Evolutionary conservation across 2,797 vertebrate species (phyloP).

Genomic region (Alfaro cultratus): DNA sequence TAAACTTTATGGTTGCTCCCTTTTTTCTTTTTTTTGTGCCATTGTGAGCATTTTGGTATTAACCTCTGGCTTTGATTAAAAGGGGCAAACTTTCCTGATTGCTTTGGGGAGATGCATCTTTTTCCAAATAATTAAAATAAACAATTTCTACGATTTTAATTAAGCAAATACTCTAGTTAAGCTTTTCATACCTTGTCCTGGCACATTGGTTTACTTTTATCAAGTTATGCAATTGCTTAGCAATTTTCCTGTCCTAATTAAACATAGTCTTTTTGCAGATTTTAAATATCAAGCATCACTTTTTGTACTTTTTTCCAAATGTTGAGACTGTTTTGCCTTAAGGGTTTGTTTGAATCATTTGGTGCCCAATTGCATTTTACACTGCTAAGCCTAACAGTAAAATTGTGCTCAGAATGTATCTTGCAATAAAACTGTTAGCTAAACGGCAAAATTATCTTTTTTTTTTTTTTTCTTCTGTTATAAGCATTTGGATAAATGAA

Average conservation of each 20-base stretch:
- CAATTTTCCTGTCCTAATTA: constrained; percentile 6
- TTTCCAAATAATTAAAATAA: constrained; percentile 45
- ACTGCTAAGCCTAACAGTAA: constrained; percentile 24
- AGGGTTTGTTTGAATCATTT: constrained; percentile 15
- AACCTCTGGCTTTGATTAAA: constrained; percentile 30
- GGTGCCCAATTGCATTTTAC: constrained; percentile 19
- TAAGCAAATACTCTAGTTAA: constrained; percentile 32
- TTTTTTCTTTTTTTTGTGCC: not conserved
- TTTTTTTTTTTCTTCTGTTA: not conserved
- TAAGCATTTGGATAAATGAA: constrained; percentile 24
- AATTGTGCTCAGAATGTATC: constrained; percentile 35
- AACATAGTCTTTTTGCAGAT: constrained; percentile 7
- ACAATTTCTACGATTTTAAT: constrained; percentile 41
- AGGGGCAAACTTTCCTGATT: constrained; percentile 35
- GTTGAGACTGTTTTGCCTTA: constrained; percentile 3
- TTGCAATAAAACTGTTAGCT: constrained; percentile 24
- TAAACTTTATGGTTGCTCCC: constrained; percentile 11
- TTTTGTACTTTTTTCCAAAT: not conserved
- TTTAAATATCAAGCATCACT: constrained; percentile 10
- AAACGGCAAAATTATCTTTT: not conserved
- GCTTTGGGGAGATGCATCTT: constrained; percentile 16
- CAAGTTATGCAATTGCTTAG: constrained; percentile 23
- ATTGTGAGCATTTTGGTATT: constrained; percentile 20
- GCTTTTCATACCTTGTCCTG: constrained; percentile 12
- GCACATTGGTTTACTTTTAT: constrained; percentile 18